phyloP scores from a whole-genome alignment of 2,113 vertebrate genomes.

The Sialia sialis region DNA sequence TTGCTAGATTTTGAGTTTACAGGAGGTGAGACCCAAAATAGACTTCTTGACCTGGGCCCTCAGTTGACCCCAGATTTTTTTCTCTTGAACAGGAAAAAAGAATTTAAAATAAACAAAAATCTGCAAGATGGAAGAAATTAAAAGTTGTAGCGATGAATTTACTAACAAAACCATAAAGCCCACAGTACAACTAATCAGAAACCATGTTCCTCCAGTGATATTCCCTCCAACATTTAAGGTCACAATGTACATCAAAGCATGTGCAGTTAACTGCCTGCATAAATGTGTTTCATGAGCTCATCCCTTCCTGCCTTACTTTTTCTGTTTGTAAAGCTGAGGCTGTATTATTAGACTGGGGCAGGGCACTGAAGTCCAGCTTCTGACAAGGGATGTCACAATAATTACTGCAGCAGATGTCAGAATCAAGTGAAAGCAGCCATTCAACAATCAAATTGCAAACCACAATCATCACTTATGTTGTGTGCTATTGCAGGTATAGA shows the following conservation, averaged over 20 bases:
- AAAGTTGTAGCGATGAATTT: background rate
- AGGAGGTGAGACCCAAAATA: background rate
- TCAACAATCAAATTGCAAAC: background rate
- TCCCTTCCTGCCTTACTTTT: background rate
- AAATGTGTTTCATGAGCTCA: background rate
- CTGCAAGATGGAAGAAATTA: background rate
- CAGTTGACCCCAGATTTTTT: background rate
- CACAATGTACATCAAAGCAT: background rate
- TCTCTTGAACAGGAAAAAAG: background rate
- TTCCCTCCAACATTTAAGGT: background rate
- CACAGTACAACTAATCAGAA: background rate
- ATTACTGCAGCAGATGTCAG: background rate
- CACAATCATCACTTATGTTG: background rate
- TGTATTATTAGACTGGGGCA: background rate
- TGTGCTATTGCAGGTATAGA: conserved; percentile 14
- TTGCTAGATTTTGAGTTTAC: background rate
- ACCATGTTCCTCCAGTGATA: background rate
- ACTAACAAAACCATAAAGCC: background rate
- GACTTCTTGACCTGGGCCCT: background rate
- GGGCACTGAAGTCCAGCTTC: background rate
- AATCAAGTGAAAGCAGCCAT: background rate
- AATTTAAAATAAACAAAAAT: background rate
- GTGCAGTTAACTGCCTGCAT: background rate
- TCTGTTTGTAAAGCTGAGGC: background rate
- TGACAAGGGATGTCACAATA: background rate